Base-by-base conservation (phyloP, 2,888 invertebrate species). In the Pseudococcus jackbeardsleyi region DNA sequence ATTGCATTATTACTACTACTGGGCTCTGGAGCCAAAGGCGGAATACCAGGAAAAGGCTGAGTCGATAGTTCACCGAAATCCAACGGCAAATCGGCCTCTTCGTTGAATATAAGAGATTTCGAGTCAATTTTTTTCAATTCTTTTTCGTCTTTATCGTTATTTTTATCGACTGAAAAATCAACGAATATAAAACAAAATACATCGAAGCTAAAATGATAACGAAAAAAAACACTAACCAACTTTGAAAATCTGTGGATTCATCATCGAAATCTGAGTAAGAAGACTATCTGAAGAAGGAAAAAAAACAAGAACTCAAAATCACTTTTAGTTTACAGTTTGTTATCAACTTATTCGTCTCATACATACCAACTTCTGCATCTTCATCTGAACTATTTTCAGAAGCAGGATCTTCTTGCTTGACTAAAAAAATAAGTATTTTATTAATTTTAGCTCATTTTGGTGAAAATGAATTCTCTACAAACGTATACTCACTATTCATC, bases 351-450 rank as follows among this genome's bases (percentile, higher is more conserved):
- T n/a, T n/a, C n/a, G n/a, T n/a, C n/a, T 19, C 86, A 17, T 15
- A 86, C 72, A 9, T 50, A 88, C 88, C 88, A 79, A 88, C 88
- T 88, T 88, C 88, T 39, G 77, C 59, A 19, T 88, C 88, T 82
- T 88, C 88, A 19, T 77, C 77, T 11, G 50, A 77, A 26, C 79
- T 79, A 82, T 59, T 79, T 7, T 88, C 88, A 5, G 88, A 88
- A 48, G 26, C 82, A 77, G 64, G 33, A 33, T 88, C 88, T 79
- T 88, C 88, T 59, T 88, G 88, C 26, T 88, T 88, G 19, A 88
- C 88, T 88, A 15, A 39, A 59, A 86, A 42, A 0, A 39, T 19
- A 22, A 42, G 46, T 0, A 82, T 42, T 7, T 6, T 5, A 19
- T 46, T 46, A 46, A 0, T n/a, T 11, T 15, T 6, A 77, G 8